Evolutionary conservation across 2,888 invertebrate genomes (phyloP).

Genomic region (Erebia palarica): DNA sequence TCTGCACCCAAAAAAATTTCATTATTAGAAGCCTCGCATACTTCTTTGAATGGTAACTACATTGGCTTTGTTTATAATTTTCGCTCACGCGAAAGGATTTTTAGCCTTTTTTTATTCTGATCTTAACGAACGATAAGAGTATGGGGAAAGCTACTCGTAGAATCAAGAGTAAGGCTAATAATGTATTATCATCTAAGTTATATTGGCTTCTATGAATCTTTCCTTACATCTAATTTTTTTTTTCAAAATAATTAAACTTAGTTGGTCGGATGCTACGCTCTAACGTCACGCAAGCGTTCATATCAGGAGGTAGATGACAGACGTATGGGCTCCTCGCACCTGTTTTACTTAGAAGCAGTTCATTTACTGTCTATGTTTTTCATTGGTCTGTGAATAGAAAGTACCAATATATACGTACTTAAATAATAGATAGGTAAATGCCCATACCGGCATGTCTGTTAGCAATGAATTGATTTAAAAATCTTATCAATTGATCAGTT

Average conservation of each 20-base stretch:
- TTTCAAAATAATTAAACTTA: background rate
- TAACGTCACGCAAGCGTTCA: no score
- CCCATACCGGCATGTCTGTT: constrained; percentile 21
- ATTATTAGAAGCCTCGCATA: no score
- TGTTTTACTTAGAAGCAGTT: background rate
- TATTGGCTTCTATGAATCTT: background rate
- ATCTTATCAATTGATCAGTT: constrained; percentile 7
- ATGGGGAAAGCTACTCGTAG: no score
- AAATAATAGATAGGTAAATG: constrained; percentile 8
- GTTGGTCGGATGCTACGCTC: background rate
- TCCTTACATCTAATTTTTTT: background rate
- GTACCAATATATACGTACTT: constrained; percentile 8
- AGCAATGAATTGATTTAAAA: constrained; percentile 3
- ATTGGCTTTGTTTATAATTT: no score
- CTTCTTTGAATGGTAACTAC: no score
- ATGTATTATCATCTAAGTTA: background rate
- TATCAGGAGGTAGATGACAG: no score
- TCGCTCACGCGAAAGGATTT: no score
- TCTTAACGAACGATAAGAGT: no score
- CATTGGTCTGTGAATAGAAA: constrained; percentile 5
- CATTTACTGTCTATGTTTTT: background rate
- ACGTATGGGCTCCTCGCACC: background rate
- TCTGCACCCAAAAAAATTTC: no score
- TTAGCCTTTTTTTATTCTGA: no score
- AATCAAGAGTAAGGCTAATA: background rate